A percentile compares a stretch with the other conserved stretches of the same genome.
Evolutionary conservation across 2,888 invertebrate species (phyloP).

Genomic region (Syrista parreyssii): DNA sequence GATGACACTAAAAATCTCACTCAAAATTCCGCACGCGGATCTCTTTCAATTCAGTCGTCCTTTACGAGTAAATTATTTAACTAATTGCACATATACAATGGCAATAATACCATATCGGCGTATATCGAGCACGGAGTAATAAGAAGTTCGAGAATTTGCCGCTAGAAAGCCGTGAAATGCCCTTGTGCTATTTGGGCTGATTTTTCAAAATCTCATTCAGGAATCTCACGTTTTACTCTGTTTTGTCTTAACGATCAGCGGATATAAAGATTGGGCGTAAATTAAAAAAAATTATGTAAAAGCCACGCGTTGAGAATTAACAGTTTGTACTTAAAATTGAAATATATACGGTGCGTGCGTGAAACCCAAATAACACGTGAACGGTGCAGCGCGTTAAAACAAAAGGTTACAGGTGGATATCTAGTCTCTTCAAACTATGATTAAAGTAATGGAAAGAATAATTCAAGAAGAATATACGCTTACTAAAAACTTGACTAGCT

Average conservation of each 20-base stretch:
- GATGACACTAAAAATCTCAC: not conserved
- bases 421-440: not conserved
- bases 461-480: conserved; percentile 24
- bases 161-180: not conserved
- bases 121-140: not conserved
- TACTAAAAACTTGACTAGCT: conserved; percentile 42
- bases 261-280: not conserved
- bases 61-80: conserved; percentile 1
- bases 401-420: not conserved
- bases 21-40: not conserved
- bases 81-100: conserved; percentile 6
- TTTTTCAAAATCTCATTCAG: not conserved
- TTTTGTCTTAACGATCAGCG: not conserved
- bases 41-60: conserved; percentile 9
- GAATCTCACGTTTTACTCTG: not conserved
- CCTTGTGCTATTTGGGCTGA: not conserved
- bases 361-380: not conserved
- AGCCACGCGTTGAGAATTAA: not conserved
- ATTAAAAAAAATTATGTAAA: not conserved
- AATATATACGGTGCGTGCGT: not conserved
- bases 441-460: not conserved
- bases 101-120: conserved; percentile 1
- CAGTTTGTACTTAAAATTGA: not conserved
- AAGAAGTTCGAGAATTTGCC: not conserved
- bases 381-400: not conserved